Evolutionary conservation across 2,797 vertebrate species (phyloP).

Genomic region (Cichlasoma orientale): DNA sequence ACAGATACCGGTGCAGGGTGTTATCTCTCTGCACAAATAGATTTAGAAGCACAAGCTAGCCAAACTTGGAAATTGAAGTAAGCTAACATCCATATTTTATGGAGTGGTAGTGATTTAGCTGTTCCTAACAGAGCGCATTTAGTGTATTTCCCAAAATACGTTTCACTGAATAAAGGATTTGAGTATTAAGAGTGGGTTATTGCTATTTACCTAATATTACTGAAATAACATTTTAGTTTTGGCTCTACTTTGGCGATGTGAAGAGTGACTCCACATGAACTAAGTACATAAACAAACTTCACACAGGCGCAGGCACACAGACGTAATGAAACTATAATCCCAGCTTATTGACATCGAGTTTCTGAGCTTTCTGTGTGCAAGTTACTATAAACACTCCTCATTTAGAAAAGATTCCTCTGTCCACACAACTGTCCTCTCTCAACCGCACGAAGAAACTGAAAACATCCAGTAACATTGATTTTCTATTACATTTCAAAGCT

Average conservation of each 20-base stretch:
- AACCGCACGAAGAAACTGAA: constrained; percentile 15
- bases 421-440: not conserved
- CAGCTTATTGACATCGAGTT: not conserved
- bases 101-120: not conserved
- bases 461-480: constrained; percentile 45
- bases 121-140: not conserved
- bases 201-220: not conserved
- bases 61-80: not conserved
- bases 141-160: not conserved
- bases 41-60: not conserved
- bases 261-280: not conserved
- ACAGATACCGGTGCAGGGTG: too few relatives aligned
- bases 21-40: not conserved
- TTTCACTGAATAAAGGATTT: not conserved
- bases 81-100: not conserved
- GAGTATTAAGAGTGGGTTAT: not conserved
- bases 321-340: not conserved
- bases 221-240: not conserved
- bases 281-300: constrained; percentile 7
- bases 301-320: not conserved
- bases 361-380: not conserved
- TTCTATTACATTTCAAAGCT: constrained; percentile 42
- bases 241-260: not conserved
- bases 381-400: not conserved
- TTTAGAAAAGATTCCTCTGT: not conserved